phyloP scores from a whole-genome alignment of 2,888 invertebrate genomes.

The Polymixis lichenea region DNA sequence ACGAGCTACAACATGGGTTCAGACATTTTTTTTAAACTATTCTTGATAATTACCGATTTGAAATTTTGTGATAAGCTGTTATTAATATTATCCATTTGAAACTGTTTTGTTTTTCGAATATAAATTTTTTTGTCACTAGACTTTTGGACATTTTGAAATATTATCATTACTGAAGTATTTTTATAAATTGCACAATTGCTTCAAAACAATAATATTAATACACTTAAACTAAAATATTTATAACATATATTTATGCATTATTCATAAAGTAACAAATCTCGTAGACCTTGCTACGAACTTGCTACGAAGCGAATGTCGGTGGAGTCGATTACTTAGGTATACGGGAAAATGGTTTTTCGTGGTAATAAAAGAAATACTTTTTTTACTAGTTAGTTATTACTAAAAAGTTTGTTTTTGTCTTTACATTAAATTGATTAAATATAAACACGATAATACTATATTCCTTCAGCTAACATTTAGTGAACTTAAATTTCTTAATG shows the following conservation, averaged over 20 bases:
- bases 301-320: conserved; percentile 43
- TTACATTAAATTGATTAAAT: background rate
- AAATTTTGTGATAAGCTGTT: background rate
- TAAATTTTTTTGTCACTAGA: no score
- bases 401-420: background rate
- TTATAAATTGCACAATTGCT: background rate
- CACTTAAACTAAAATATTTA: background rate
- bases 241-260: background rate
- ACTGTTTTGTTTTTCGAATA: background rate
- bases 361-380: no score
- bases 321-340: background rate
- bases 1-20: conserved; percentile 38
- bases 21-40: background rate
- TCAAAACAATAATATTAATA: background rate
- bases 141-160: background rate
- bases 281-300: conserved; percentile 53
- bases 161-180: background rate
- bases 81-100: background rate
- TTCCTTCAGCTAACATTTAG: background rate
- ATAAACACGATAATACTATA: background rate
- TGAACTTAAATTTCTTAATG: background rate
- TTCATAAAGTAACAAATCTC: conserved; percentile 12
- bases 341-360: background rate
- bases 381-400: no score
- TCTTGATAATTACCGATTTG: background rate